phyloP scores from a whole-genome alignment of 2,797 vertebrate species.

The Macrochelys suwanniensis region DNA sequence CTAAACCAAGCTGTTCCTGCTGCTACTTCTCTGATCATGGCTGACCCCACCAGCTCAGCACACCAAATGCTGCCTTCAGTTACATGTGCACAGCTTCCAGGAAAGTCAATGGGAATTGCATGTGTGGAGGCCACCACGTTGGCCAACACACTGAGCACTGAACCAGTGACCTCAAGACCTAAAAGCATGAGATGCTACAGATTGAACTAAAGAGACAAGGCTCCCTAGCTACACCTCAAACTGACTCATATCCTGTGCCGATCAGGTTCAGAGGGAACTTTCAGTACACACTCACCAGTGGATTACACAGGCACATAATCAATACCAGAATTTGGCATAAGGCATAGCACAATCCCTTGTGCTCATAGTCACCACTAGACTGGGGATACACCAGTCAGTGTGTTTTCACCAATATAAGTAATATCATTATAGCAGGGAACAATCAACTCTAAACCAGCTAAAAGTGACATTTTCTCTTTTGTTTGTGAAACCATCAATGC shows the following conservation, averaged over 20 bases:
- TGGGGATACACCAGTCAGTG: accelerated
- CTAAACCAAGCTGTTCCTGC: neutral
- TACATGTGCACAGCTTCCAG: accelerated
- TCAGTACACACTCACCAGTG: neutral
- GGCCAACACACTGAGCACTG: neutral
- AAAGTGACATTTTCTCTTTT: accelerated
- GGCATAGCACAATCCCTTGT: accelerated
- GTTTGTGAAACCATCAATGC: neutral
- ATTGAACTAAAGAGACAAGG: neutral
- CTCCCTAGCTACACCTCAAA: neutral
- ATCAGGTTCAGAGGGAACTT: neutral
- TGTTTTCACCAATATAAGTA: neutral
- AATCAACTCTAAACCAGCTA: neutral
- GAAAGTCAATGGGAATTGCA: neutral
- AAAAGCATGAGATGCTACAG: neutral
- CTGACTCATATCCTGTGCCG: neutral
- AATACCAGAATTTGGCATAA: neutral
- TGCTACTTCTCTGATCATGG: neutral
- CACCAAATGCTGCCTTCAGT: neutral
- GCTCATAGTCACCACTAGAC: neutral
- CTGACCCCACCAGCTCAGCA: neutral
- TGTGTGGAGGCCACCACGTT: neutral
- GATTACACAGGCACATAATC: accelerated
- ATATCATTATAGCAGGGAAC: neutral
- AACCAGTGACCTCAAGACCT: neutral